These are phyloP conservation scores for Sminthurides bifidus DNA, from an alignment of 1,140 invertebrate species.

Conservation along the genomic window DNA sequence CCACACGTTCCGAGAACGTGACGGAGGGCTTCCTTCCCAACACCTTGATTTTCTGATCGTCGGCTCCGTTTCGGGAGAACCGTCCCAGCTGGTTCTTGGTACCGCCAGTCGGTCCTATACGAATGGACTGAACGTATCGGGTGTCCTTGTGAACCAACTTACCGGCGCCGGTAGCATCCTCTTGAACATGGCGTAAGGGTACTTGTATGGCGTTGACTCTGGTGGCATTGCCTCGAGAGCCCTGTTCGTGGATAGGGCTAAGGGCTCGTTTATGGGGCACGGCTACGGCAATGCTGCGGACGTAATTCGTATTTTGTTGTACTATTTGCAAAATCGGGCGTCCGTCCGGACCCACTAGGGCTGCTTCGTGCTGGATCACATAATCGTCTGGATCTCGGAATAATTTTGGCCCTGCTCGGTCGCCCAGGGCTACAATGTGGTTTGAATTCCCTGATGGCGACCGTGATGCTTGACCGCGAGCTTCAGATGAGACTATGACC, in stretches of 20 bases:
- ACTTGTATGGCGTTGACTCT: slow-evolving; percentile 11
- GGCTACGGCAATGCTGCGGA: slow-evolving; percentile 26
- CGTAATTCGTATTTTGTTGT: slow-evolving; percentile 27
- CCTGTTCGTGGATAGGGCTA: slow-evolving; percentile 21
- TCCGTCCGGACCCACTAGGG: slow-evolving; percentile 14
- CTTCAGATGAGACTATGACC: not conserved
- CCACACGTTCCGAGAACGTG: slow-evolving; percentile 28
- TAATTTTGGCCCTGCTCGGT: too few relatives aligned
- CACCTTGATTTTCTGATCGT: not conserved
- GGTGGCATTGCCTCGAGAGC: not conserved
- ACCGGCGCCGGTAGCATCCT: slow-evolving; percentile 18
- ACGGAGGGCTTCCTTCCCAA: slow-evolving; percentile 24
- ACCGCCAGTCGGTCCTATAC: slow-evolving; percentile 15
- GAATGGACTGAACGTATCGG: slow-evolving; percentile 29
- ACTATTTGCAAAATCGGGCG: slow-evolving; percentile 27
- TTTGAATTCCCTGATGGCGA: not conserved
- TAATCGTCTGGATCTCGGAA: slow-evolving; percentile 22
- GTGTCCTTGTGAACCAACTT: slow-evolving; percentile 26
- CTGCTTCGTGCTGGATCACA: slow-evolving; percentile 23
- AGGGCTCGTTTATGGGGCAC: slow-evolving; percentile 18
- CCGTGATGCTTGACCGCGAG: not conserved
- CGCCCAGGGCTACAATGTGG: too few relatives aligned
- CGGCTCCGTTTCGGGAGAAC: not conserved
- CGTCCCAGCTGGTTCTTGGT: not conserved
- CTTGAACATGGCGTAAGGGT: slow-evolving; percentile 5